Conservation (phyloP, 2,888 invertebrate genomes). For the Cosmopolites sordidus region DNA sequence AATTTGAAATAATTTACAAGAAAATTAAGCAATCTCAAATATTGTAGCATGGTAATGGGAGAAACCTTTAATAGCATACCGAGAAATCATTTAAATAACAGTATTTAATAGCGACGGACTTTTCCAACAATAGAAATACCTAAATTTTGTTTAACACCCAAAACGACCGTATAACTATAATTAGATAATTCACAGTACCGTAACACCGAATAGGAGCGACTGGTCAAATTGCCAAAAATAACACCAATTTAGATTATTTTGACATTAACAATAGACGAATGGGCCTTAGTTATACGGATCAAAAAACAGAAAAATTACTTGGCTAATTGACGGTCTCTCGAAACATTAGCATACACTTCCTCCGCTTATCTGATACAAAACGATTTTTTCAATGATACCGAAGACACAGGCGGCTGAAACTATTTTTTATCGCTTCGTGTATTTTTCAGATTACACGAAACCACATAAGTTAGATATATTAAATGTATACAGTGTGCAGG, state of each 20-base stretch:
- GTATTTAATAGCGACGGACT: not conserved
- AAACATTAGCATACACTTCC: conserved; percentile 7
- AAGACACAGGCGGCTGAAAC: too few relatives aligned
- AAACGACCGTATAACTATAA: conserved; percentile 15
- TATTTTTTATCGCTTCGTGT: too few relatives aligned
- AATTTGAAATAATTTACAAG: too few relatives aligned
- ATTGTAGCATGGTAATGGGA: too few relatives aligned
- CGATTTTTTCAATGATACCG: not conserved
- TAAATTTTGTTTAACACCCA: conserved; percentile 15
- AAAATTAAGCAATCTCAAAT: too few relatives aligned
- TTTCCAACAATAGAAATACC: not conserved
- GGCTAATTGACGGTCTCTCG: conserved; percentile 1
- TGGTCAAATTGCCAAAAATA: conserved; percentile 27
- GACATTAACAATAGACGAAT: conserved; percentile 25
- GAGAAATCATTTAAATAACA: conserved; percentile 2
- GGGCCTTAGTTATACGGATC: conserved; percentile 26
- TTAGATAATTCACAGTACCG: conserved; percentile 18
- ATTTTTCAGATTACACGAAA: too few relatives aligned
- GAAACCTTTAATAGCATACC: too few relatives aligned
- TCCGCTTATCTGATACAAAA: conserved; percentile 1
- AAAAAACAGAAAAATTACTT: conserved; percentile 25
- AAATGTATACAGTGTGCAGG: too few relatives aligned
- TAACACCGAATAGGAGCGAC: conserved; percentile 15
- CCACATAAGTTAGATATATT: too few relatives aligned
- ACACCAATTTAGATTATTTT: conserved; percentile 23